These are phyloP conservation scores for Selenia dentaria DNA, from an alignment of 2,888 invertebrate species.

Conservation along the genomic window DNA sequence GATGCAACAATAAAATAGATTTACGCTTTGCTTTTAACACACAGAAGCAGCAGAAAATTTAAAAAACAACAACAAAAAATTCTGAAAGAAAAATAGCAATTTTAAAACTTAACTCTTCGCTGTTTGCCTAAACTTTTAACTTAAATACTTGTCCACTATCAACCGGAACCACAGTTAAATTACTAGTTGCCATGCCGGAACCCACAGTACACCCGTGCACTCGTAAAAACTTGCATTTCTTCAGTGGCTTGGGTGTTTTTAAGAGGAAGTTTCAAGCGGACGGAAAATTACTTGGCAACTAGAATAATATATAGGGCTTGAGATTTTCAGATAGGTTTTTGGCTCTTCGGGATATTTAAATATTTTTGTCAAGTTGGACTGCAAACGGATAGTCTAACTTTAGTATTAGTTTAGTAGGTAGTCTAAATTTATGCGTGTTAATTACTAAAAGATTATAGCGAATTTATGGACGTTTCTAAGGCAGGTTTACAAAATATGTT, in stretches of 20 bases:
- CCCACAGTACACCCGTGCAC: background rate
- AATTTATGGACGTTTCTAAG: too few relatives aligned
- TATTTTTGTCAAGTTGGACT: background rate
- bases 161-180: background rate
- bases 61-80: too few relatives aligned
- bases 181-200: background rate
- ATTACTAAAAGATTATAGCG: too few relatives aligned
- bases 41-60: too few relatives aligned
- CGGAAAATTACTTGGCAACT: conserved; percentile 8
- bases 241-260: conserved; percentile 7
- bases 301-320: background rate
- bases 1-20: too few relatives aligned
- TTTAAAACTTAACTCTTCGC: background rate
- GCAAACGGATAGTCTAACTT: background rate
- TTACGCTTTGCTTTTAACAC: too few relatives aligned
- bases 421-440: too few relatives aligned
- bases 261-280: conserved; percentile 5
- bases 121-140: conserved; percentile 2
- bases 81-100: background rate
- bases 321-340: background rate
- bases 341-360: background rate
- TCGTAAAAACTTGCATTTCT: conserved; percentile 8
- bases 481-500: too few relatives aligned
- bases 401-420: too few relatives aligned
- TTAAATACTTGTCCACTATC: background rate